Base-by-base conservation (phyloP, 2,797 vertebrate species). In the Ptychadena robeensis region DNA sequence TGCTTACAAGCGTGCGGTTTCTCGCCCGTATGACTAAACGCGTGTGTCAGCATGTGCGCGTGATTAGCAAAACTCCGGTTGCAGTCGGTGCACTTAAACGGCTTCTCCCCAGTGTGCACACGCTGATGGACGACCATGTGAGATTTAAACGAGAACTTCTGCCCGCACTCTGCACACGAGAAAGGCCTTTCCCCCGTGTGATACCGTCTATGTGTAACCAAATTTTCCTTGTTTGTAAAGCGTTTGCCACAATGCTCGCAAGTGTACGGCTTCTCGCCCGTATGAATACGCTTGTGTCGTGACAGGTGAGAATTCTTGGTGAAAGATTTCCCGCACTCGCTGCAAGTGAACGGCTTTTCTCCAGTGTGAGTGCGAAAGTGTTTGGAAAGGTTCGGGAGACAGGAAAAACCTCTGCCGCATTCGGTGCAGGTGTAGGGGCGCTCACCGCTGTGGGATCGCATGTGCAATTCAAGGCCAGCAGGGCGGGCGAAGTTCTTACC, bases 181-280 rank as follows among this genome's bases (percentile, higher is more conserved):
- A 53, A 81, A 6, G 79, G 79, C 10, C 35, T 72, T 61, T 81
- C 79, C 37, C 79, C 79, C 2, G 79, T 81, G 70, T 81, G 79
- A 66, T 53, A 73, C 22, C 79, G 40, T 25, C 18, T 30, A 65
- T 81, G 79, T 0, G 66, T 65, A 4, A 81, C 70, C n/a, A 81
- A 15, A 28, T 65, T 81, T 6, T 73, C 61, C 3, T 73, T 81
- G 69, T 81, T 81, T 1, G 59, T 61, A 70, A 81, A 81, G 10
- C 69, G 25, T 22, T 81, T 81, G 2, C 79, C 70, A 12, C 79
- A 81, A 25, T 66, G 22, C 11, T 30, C 64, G 7, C 79, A 81
- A 0, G 59, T 25, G 9, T 34, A 81, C 5, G 79, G 79, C 59
- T 81, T 81, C 70, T 81, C 79, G 2, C 79, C 79, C 0, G 79